These are phyloP conservation scores for Nyctereutes procyonoides DNA, from an alignment of 2,113 vertebrate genomes.

Conservation along the genomic window DNA sequence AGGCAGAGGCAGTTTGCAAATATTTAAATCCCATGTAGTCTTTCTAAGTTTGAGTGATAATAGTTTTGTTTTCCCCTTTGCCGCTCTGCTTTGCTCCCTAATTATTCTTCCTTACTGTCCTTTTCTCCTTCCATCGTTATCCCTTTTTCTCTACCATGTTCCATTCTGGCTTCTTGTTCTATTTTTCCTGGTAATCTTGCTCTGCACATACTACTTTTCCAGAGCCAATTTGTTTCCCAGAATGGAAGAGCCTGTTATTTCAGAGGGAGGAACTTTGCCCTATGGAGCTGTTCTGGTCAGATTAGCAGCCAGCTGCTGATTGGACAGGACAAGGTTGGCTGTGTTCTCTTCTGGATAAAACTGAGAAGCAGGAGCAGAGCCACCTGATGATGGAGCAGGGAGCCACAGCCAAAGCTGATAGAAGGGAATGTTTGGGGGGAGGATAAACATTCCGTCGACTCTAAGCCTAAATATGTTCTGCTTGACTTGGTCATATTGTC, in stretches of 20 bases:
- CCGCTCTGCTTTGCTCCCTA: neutral
- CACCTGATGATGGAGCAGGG: neutral
- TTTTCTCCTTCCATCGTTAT: slow-evolving; percentile 32
- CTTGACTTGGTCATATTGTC: slow-evolving; percentile 56
- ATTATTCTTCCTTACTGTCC: neutral
- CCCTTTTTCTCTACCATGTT: neutral
- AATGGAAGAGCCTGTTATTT: slow-evolving; percentile 62
- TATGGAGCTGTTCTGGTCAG: slow-evolving; percentile 56
- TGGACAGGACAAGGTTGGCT: neutral
- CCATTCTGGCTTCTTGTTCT: slow-evolving; percentile 4
- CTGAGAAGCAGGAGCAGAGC: neutral
- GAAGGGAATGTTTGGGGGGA: neutral
- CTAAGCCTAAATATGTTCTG: slow-evolving; percentile 52
- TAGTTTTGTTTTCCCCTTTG: neutral
- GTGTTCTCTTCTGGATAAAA: neutral
- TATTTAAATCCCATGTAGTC: neutral
- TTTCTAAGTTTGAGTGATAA: neutral
- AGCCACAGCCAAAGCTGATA: neutral
- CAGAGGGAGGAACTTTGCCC: slow-evolving; percentile 52
- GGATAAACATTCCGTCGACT: slow-evolving; percentile 47
- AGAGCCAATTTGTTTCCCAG: slow-evolving; percentile 39
- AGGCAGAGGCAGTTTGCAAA: neutral
- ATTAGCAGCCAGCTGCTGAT: slow-evolving; percentile 66
- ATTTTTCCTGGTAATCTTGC: slow-evolving; percentile 63
- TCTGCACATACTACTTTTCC: slow-evolving; percentile 37